These are phyloP conservation scores for Heteromyza rotundicornis DNA, from an alignment of 2,888 invertebrate genomes.

Conservation along the genomic window DNA sequence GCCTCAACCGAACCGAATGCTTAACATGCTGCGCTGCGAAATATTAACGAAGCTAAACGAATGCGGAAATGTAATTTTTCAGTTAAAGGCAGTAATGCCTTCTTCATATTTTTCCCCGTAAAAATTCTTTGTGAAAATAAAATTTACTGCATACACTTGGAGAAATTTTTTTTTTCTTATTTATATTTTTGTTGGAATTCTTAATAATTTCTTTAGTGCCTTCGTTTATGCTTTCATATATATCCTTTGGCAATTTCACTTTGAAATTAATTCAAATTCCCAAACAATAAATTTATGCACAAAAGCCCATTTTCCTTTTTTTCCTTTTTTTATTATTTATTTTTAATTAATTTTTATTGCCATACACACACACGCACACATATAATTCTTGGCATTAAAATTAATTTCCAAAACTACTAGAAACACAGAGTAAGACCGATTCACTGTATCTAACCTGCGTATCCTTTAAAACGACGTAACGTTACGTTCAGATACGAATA, in stretches of 20 bases:
- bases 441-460: conserved; percentile 37
- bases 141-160: not conserved
- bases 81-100: not conserved
- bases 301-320: no score
- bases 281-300: no score
- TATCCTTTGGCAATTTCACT: no score
- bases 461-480: conserved; percentile 58
- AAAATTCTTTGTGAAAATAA: not conserved
- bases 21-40: not conserved
- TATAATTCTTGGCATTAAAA: not conserved
- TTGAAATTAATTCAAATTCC: not conserved
- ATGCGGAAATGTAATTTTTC: not conserved
- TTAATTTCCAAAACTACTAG: not conserved
- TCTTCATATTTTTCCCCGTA: no score
- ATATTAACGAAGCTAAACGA: not conserved
- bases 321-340: not conserved
- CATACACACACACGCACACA: no score
- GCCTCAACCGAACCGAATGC: conserved; percentile 3
- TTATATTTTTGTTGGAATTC: no score
- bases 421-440: not conserved
- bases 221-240: no score
- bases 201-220: no score
- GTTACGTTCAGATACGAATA: conserved; percentile 63
- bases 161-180: no score
- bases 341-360: conserved; percentile 1